Base-by-base conservation (phyloP, 2,113 vertebrate genomes). In the Otis tarda region DNA sequence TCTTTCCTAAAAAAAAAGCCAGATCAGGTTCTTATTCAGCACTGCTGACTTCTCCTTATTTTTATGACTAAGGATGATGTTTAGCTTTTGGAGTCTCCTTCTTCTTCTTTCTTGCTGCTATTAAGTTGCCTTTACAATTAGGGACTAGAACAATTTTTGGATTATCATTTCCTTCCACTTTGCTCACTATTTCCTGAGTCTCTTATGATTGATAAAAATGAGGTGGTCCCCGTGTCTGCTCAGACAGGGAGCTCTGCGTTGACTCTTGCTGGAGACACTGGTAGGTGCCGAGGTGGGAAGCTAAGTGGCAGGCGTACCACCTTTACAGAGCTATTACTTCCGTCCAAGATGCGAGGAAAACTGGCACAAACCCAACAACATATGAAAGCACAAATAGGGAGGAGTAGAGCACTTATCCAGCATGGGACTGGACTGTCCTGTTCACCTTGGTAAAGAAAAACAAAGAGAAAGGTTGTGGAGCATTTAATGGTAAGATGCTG, bases 51-150 rank as follows among this genome's bases (percentile, higher is more conserved):
- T 87, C 39, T 78, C 41, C 13, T 92, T 92, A 41, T 89, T 92
- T 86, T 82, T 70, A 55, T 83, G 61, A 67, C 78, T 63, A 56
- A 76, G 71, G 57, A 91, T 93, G 47, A 77, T 49, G 10, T 77
- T 89, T 80, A 89, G 69, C 86, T 95, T 95, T 89, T 93, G 93
- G 56, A 91, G 85, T 75, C 50, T 85, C 61, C 12, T 90, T 35
- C n/a, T 94, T 85, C 79, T 87, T 89, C 79, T 93, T 95, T 82
- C 96, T 94, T 94, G 89, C 93, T 97, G 94, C 96, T 97, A 95
- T 93, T 94, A 85, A 95, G 89, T 95, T 97, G 97, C 97, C 95
- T 97, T 96, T 93, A 73, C 64, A 78, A 43, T 76, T 92, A 93
- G 89, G 74, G 84, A 87, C 59, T 84, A 89, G 63, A 94, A 93